These are phyloP conservation scores for Liopterus haemorrhoidalis DNA, from an alignment of 2,888 invertebrate species.

Conservation along the genomic window DNA sequence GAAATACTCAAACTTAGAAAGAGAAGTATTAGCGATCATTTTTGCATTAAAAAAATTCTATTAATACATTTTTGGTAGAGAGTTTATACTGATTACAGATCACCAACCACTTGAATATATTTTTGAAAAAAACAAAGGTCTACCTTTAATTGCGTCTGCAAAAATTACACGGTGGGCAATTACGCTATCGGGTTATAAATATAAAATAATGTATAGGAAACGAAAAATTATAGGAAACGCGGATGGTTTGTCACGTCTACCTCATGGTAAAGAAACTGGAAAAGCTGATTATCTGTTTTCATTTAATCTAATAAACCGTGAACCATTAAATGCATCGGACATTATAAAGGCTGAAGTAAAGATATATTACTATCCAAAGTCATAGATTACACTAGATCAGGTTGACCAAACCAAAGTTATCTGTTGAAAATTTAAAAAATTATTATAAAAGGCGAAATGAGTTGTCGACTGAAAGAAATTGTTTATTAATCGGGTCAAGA, in stretches of 20 bases:
- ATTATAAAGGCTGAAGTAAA: slow-evolving; percentile 9
- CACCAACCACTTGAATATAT: slow-evolving; percentile 28
- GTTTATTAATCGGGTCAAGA: too few species aligned
- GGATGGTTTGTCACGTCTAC: slow-evolving; percentile 20
- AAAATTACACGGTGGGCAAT: slow-evolving; percentile 25
- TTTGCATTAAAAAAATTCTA: slow-evolving; percentile 24
- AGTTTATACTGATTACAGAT: too few species aligned
- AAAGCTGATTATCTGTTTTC: slow-evolving; percentile 6
- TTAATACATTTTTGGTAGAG: slow-evolving; percentile 23
- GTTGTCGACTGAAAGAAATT: slow-evolving; percentile 22
- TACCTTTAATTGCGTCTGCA: slow-evolving; percentile 22
- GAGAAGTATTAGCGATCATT: slow-evolving; percentile 23
- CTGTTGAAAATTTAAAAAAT: slow-evolving; percentile 17
- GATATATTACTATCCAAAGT: slow-evolving; percentile 14
- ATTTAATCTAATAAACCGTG: slow-evolving; percentile 4
- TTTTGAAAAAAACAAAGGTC: slow-evolving; percentile 26
- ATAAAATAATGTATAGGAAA: slow-evolving; percentile 24
- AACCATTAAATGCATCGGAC: slow-evolving; percentile 9
- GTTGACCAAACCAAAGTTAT: slow-evolving; percentile 20
- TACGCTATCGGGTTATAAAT: slow-evolving; percentile 22
- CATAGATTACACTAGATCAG: slow-evolving; percentile 19
- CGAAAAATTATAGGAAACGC: slow-evolving; percentile 21
- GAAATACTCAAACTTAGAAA: slow-evolving; percentile 18
- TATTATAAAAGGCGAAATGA: slow-evolving; percentile 22
- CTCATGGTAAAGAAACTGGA: slow-evolving; percentile 1